A percentile compares a stretch with the other conserved stretches of the same genome.
Conservation (phyloP, 2,113 vertebrate genomes). For the Lota lota region DNA sequence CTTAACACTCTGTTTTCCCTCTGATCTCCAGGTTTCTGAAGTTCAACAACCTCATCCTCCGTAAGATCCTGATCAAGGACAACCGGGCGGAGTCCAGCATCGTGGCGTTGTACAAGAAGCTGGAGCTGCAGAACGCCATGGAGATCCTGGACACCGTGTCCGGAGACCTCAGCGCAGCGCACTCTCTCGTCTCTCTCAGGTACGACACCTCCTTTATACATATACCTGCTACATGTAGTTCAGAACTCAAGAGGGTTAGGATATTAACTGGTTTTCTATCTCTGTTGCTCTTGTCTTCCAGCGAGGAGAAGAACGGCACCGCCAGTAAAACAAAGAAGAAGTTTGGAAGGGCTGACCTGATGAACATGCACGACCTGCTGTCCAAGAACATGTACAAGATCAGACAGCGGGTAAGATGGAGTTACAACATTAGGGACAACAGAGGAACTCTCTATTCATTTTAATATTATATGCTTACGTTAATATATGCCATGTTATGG, state of each 20-base stretch:
- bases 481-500: no score
- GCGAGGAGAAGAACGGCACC: slow-evolving; percentile 71
- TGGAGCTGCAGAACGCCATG: slow-evolving; percentile 91
- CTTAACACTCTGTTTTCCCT: no score
- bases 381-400: slow-evolving; percentile 97
- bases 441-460: neutral
- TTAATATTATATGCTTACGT: no score
- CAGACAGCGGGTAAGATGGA: slow-evolving; percentile 83
- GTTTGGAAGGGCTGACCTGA: slow-evolving; percentile 80
- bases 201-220: slow-evolving; percentile 60
- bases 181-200: slow-evolving; percentile 69
- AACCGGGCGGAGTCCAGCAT: slow-evolving; percentile 87
- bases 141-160: slow-evolving; percentile 84
- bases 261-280: neutral
- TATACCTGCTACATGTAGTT: neutral
- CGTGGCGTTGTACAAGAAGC: slow-evolving; percentile 90
- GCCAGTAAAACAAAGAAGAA: slow-evolving; percentile 73
- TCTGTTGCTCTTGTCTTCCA: slow-evolving; percentile 22
- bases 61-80: slow-evolving; percentile 85
- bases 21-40: slow-evolving; percentile 82
- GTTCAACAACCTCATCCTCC: slow-evolving; percentile 87
- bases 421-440: neutral
- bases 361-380: slow-evolving; percentile 87
- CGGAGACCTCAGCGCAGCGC: slow-evolving; percentile 69
- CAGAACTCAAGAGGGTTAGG: neutral